Percentiles rank a stretch among this genome's conserved stretches.
phyloP scores from a whole-genome alignment of 2,797 vertebrate species.

The Fundulus diaphanus region DNA sequence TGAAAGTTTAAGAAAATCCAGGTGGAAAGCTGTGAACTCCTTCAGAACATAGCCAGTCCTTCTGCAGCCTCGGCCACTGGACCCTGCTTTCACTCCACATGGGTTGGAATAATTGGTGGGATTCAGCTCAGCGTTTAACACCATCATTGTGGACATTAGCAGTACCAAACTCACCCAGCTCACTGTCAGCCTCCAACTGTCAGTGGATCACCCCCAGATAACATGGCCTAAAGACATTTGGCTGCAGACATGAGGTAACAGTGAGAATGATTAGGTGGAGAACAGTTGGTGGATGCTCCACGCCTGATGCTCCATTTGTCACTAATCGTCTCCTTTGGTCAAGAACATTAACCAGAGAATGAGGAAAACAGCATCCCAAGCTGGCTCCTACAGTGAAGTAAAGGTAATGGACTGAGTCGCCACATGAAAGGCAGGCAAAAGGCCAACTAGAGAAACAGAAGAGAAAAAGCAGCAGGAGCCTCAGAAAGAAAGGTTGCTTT shows the following conservation, averaged over 20 bases:
- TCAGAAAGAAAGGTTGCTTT: slow-evolving; percentile 53
- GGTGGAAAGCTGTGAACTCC: slow-evolving; percentile 64
- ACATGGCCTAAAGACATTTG: slow-evolving; percentile 59
- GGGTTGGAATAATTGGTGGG: too few species aligned
- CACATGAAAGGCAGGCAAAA: slow-evolving; percentile 64
- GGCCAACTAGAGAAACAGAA: slow-evolving; percentile 23
- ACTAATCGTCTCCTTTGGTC: slow-evolving; percentile 47
- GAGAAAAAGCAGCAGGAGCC: slow-evolving; percentile 24
- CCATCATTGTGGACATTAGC: too few species aligned
- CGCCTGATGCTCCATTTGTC: slow-evolving; percentile 54
- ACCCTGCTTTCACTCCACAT: slow-evolving; percentile 69
- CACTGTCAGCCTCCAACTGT: too few species aligned
- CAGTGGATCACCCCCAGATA: slow-evolving; percentile 68
- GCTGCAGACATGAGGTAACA: slow-evolving; percentile 80
- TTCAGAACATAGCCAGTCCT: slow-evolving; percentile 63
- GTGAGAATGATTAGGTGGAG: slow-evolving; percentile 57
- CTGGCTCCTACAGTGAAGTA: slow-evolving; percentile 47
- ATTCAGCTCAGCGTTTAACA: too few species aligned
- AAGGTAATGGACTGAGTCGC: slow-evolving; percentile 53
- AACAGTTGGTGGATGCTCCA: slow-evolving; percentile 61
- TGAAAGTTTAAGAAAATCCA: slow-evolving; percentile 80
- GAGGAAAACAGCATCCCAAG: slow-evolving; percentile 61
- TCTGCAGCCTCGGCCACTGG: slow-evolving; percentile 40
- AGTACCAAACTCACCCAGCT: too few species aligned
- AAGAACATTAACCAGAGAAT: slow-evolving; percentile 62